These are phyloP conservation scores for Aix galericulata DNA, from an alignment of 2,113 vertebrate genomes.

Conservation along the genomic window DNA sequence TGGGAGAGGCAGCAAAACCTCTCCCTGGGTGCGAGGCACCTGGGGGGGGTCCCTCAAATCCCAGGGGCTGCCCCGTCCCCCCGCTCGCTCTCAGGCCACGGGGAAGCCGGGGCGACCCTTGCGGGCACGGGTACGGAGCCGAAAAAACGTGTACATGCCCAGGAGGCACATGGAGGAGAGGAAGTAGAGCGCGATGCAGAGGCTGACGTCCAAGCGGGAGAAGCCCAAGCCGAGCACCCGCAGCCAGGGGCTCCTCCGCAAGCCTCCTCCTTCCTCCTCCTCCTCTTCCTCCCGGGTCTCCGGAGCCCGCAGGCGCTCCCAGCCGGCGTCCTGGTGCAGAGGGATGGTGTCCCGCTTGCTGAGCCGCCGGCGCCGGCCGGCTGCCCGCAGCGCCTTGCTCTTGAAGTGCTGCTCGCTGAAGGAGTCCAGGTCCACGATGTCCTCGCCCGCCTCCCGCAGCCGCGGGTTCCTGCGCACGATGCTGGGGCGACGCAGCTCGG, in stretches of 20 bases:
- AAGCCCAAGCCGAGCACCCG: conserved; percentile 84
- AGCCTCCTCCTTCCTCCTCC: not conserved
- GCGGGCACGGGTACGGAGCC: conserved; percentile 73
- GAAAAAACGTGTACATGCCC: conserved; percentile 88
- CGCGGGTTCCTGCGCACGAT: conserved; percentile 68
- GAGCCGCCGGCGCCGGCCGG: not conserved
- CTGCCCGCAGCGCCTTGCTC: conserved; percentile 72
- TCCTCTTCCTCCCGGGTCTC: not conserved
- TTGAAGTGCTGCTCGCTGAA: conserved; percentile 83
- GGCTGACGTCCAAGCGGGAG: conserved; percentile 88
- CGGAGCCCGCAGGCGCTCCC: not conserved
- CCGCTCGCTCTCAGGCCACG: not conserved
- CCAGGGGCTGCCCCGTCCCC: fast-evolving
- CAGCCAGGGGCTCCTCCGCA: conserved; percentile 76
- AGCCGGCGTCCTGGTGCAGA: not conserved
- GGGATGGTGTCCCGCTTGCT: conserved; percentile 60
- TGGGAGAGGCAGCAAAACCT: not conserved
- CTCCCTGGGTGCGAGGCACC: not conserved
- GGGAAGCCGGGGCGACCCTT: conserved; percentile 68
- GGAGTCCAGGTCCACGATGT: conserved; percentile 88
- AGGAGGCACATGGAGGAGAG: conserved; percentile 88
- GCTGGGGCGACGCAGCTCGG: conserved; percentile 31
- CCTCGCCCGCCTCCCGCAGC: conserved; percentile 56
- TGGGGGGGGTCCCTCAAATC: no score
- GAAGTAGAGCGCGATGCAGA: conserved; percentile 88